Evolutionary conservation across 1,140 invertebrate species (phyloP).

Genomic region (Polyergus mexicanus): DNA sequence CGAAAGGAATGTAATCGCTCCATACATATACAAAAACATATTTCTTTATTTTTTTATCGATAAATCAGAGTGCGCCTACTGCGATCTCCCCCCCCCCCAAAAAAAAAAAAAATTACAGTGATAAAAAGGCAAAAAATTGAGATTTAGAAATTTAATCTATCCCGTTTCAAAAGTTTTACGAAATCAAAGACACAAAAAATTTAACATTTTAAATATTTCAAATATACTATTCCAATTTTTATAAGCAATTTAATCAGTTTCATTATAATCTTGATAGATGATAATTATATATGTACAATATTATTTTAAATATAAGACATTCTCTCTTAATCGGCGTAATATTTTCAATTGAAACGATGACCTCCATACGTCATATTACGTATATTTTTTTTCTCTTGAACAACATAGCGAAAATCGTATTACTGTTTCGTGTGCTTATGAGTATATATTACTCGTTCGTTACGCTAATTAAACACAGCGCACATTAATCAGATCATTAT

Average conservation of each 20-base stretch:
- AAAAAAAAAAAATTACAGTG: background rate
- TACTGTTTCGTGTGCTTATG: slow-evolving; percentile 4
- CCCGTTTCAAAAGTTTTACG: background rate
- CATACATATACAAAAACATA: background rate
- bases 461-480: slow-evolving; percentile 56
- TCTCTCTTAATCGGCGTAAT: background rate
- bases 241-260: slow-evolving; percentile 1
- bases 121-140: background rate
- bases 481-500: slow-evolving; percentile 49
- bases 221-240: slow-evolving; percentile 18
- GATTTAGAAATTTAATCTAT: background rate
- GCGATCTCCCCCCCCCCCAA: too few relatives aligned
- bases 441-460: slow-evolving; percentile 36
- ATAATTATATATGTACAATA: background rate
- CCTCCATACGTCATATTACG: background rate
- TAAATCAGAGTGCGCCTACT: background rate
- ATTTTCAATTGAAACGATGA: slow-evolving; percentile 9
- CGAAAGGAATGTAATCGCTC: slow-evolving; percentile 15
- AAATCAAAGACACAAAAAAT: background rate
- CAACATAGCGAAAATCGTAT: slow-evolving; percentile 6
- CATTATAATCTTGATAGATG: background rate
- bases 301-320: slow-evolving; percentile 1
- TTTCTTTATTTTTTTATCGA: background rate
- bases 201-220: background rate
- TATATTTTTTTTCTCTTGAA: slow-evolving; percentile 40